Evolutionary conservation across 2,888 invertebrate species (phyloP).

Genomic region (Pecten maximus): DNA sequence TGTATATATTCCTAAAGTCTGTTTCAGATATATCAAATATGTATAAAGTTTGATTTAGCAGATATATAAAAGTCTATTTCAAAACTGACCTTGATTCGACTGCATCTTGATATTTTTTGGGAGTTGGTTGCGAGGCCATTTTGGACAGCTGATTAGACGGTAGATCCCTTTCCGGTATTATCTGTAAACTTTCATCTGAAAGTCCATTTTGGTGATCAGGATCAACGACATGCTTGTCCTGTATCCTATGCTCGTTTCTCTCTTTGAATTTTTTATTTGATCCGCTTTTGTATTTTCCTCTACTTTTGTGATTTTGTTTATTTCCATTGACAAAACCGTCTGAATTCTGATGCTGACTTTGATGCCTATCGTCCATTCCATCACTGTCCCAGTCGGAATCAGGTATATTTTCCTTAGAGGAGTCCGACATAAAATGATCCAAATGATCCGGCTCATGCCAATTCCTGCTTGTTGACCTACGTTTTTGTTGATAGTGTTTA

Average conservation of each 20-base stretch:
- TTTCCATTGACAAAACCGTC: neutral
- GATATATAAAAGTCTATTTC: too few relatives aligned
- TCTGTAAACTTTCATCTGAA: conserved; percentile 8
- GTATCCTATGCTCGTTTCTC: neutral
- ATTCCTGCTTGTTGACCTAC: neutral
- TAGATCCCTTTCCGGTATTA: conserved; percentile 23
- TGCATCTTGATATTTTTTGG: neutral
- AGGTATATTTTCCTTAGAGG: conserved; percentile 54
- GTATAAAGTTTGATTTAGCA: too few relatives aligned
- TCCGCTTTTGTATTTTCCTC: conserved; percentile 34
- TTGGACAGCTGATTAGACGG: neutral
- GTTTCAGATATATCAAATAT: too few relatives aligned
- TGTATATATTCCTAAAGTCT: too few relatives aligned
- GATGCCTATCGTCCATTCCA: neutral
- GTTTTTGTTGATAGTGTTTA: neutral
- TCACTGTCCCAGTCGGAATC: neutral
- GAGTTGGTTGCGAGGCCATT: neutral
- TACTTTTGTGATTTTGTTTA: conserved; percentile 34
- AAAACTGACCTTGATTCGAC: neutral
- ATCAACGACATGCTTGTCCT: neutral
- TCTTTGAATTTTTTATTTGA: neutral
- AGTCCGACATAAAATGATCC: conserved; percentile 48
- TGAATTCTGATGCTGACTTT: conserved; percentile 56
- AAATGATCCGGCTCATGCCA: neutral
- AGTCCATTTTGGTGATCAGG: neutral